Evolutionary conservation across 1,140 invertebrate species (phyloP).

Genomic region (Oryctes rhinoceros): DNA sequence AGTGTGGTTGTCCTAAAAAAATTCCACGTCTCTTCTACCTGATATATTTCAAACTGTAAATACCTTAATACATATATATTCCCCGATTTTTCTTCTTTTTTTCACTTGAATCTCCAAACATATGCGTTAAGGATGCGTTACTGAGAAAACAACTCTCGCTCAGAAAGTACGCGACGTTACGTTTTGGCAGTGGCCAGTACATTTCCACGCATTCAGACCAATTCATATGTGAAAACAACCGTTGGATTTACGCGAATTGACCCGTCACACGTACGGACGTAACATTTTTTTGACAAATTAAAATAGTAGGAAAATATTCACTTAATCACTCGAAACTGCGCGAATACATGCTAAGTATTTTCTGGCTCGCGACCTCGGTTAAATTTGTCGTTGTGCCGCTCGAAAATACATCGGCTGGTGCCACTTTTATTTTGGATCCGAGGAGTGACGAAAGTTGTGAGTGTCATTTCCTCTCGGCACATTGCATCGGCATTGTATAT

Average conservation of each 20-base stretch:
- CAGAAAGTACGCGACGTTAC: background rate
- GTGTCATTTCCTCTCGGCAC: slow-evolving; percentile 1
- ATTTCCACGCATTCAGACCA: background rate
- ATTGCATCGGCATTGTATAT: background rate
- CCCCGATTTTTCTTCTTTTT: no score
- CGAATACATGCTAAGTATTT: background rate
- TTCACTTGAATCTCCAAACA: no score
- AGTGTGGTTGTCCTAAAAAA: no score
- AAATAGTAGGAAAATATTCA: slow-evolving; percentile 2
- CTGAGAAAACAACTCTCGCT: background rate
- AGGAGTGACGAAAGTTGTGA: background rate
- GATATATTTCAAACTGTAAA: no score
- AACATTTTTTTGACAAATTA: background rate
- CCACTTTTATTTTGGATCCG: background rate
- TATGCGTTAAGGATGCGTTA: background rate
- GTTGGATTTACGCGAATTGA: background rate
- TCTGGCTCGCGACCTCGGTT: slow-evolving; percentile 16
- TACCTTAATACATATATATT: no score
- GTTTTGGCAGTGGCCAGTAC: background rate
- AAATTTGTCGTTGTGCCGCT: background rate
- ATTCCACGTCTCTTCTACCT: no score
- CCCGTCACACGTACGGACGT: background rate
- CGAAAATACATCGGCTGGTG: background rate
- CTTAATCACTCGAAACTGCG: background rate
- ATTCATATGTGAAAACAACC: background rate